Conservation (phyloP, 2,888 invertebrate species). For the Lasioglossum pauxillum region DNA sequence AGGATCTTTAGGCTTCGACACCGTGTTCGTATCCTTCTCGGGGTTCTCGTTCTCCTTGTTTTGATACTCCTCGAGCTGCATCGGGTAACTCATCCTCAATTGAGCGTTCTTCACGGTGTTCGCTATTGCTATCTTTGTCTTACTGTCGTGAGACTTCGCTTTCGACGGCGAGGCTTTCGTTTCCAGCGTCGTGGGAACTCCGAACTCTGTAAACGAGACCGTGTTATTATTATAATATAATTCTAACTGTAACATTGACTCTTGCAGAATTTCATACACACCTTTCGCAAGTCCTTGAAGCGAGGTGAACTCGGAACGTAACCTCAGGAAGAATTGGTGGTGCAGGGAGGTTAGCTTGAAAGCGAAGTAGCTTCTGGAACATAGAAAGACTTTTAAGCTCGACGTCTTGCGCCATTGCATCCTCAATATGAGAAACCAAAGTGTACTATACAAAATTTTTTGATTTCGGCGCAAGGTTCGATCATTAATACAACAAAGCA, state of each 20-base stretch:
- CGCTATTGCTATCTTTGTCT: constrained; percentile 79
- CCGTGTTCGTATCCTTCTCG: constrained; percentile 74
- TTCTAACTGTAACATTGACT: background rate
- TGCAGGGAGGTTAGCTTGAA: constrained; percentile 92
- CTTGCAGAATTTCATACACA: constrained; percentile 57
- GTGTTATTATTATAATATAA: background rate
- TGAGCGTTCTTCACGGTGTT: constrained; percentile 73
- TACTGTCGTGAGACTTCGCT: constrained; percentile 74
- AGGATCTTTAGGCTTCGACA: constrained; percentile 57
- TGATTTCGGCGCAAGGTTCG: too few relatives aligned
- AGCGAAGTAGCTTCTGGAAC: constrained; percentile 89
- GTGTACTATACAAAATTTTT: too few relatives aligned
- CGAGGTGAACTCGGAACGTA: constrained; percentile 90
- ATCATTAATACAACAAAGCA: too few relatives aligned
- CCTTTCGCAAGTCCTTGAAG: constrained; percentile 82
- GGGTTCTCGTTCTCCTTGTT: constrained; percentile 91
- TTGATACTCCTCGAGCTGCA: constrained; percentile 86
- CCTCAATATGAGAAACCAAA: background rate
- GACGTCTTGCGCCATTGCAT: background rate
- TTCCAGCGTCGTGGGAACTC: constrained; percentile 79
- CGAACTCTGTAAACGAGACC: constrained; percentile 80
- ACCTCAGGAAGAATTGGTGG: constrained; percentile 90
- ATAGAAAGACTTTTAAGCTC: constrained; percentile 54
- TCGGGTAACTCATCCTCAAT: constrained; percentile 74
- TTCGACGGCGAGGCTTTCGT: constrained; percentile 75